Evolutionary conservation across 2,888 invertebrate genomes (phyloP), one percentile per base, ranked within the genome.

Genomic region (Aromia moschata): DNA sequence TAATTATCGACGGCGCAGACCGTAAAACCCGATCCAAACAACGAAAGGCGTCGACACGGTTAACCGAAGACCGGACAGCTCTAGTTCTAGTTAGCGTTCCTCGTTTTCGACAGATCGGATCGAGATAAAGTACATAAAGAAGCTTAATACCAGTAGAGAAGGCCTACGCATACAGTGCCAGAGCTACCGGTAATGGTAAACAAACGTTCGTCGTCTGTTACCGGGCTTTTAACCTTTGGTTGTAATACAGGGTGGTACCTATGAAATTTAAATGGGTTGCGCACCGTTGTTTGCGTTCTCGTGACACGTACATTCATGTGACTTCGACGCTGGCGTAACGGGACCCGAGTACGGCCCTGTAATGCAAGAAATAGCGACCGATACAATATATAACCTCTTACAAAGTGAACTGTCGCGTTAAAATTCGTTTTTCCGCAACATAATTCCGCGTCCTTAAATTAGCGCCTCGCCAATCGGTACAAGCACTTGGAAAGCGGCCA

Each of bases 111-210:
- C 12, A n/a, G 43, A 43, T 18, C 43, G 10, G 17, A 33, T 33
- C 46, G 14, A 47, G 36, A 47, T 47, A 17, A 47, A 36, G 46
- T 14, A 45, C 16, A 33, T 46, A 15, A 47, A 37, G 12, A 36
- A n/a, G 2, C 47, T 47, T 37, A 20, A 36, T 17, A 12, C 33
- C 47, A 47, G 37, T 37, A 36, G 20, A 36, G 37, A 31, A 11
- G n/a, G 33, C 36, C 18, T n/a, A 11, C 25, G 46, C 15, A 17
- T n/a, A 10, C 18, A 36, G 20, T 18, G 47, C 12, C 17, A 36
- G 47, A 36, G 18, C 36, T 18, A 16, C n/a, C n/a, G 11, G 18
- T 37, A 47, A 47, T 36, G 47, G 36, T 36, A 47, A 36, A 36
- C 37, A 36, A 43, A 20, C 20, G n/a, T 43, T 9, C 12, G 1